Evolutionary conservation across 2,888 invertebrate genomes (phyloP).

Genomic region (Urechis unicinctus): DNA sequence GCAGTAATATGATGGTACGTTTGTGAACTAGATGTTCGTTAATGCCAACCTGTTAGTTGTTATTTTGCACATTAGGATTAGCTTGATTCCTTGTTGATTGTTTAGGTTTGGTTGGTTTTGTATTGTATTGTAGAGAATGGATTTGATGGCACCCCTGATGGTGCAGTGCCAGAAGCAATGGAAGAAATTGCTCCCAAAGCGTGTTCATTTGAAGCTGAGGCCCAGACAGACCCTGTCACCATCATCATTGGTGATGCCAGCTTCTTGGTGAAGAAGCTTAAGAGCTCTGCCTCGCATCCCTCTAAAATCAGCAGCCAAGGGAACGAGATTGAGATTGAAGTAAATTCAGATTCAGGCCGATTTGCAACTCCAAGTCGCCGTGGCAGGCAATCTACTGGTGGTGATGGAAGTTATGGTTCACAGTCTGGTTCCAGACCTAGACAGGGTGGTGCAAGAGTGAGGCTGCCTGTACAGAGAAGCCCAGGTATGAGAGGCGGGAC

Average conservation of each 20-base stretch:
- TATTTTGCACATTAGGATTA: too few species aligned
- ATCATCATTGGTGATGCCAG: slow-evolving; percentile 27
- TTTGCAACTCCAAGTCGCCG: not conserved
- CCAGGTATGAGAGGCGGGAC: not conserved
- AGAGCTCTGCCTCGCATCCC: slow-evolving; percentile 16
- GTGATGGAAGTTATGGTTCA: not conserved
- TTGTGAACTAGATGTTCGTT: too few species aligned
- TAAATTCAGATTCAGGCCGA: slow-evolving; percentile 11
- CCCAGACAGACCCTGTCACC: slow-evolving; percentile 25
- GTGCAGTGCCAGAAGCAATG: not conserved
- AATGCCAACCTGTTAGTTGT: too few species aligned
- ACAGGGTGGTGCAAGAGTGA: slow-evolving; percentile 8
- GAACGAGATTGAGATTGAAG: slow-evolving; percentile 22
- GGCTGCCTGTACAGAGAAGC: slow-evolving; percentile 6
- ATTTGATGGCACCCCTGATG: not conserved
- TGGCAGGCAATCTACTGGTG: too few species aligned
- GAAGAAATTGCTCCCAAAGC: not conserved
- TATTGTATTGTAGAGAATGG: too few species aligned
- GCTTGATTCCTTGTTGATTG: too few species aligned
- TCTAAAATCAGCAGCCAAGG: slow-evolving; percentile 16
- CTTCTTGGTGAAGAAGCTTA: slow-evolving; percentile 22
- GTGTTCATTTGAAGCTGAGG: slow-evolving; percentile 4
- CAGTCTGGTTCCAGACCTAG: not conserved
- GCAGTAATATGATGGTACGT: too few species aligned
- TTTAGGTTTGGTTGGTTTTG: too few species aligned